Evolutionary conservation across 2,888 invertebrate genomes (phyloP).

Genomic region (Calliopum simillimum): DNA sequence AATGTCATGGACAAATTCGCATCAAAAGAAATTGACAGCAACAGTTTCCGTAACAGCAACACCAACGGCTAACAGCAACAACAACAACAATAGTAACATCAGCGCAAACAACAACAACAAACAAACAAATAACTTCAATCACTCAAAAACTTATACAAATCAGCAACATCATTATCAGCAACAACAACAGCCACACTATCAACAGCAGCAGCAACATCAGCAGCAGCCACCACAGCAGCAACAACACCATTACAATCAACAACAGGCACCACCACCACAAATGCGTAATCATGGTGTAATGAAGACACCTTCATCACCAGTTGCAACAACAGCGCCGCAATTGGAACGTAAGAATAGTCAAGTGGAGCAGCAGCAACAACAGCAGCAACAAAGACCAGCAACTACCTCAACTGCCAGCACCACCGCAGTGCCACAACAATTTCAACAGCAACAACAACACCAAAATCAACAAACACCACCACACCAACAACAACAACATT

Average conservation of each 20-base stretch:
- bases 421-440: constrained; percentile 64
- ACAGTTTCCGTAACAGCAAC: constrained; percentile 66
- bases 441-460: constrained; percentile 46
- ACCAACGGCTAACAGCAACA: constrained; percentile 66
- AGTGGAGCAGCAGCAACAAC: constrained; percentile 58
- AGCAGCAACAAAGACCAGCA: constrained; percentile 47
- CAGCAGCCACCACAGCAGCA: constrained; percentile 50
- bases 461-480: constrained; percentile 36
- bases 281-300: constrained; percentile 62
- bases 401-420: constrained; percentile 68
- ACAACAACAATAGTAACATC: constrained; percentile 55
- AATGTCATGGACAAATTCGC: constrained; percentile 68
- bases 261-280: constrained; percentile 64
- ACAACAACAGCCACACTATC: constrained; percentile 60
- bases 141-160: constrained; percentile 60
- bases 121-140: constrained; percentile 55
- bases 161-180: constrained; percentile 48
- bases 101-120: constrained; percentile 60
- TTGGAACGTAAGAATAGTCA: constrained; percentile 68
- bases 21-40: constrained; percentile 67
- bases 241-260: constrained; percentile 41
- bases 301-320: constrained; percentile 65
- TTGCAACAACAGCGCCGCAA: constrained; percentile 66
- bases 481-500: constrained; percentile 27
- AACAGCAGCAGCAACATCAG: constrained; percentile 59